Conservation (phyloP, 2,113 vertebrate genomes). For the Chionis minor region DNA sequence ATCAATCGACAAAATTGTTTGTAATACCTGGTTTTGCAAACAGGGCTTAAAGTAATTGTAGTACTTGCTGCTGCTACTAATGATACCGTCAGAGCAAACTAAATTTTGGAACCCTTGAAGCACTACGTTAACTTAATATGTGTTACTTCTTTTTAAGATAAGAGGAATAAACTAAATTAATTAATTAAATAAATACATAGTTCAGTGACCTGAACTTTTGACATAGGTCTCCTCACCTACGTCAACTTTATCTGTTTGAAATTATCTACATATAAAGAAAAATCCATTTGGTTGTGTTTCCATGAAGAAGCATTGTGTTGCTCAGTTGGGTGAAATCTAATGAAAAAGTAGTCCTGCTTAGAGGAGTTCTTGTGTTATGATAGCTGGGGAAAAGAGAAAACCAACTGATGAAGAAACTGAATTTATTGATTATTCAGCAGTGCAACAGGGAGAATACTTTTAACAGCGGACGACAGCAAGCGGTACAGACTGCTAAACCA, state of each 20-base stretch:
- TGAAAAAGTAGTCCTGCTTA: background rate
- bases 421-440: slow-evolving; percentile 16
- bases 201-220: background rate
- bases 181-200: background rate
- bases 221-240: background rate
- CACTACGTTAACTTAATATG: background rate
- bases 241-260: background rate
- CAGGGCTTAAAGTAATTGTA: background rate
- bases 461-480: background rate
- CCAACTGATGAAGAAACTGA: slow-evolving; percentile 12
- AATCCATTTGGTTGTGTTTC: background rate
- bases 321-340: background rate
- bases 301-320: background rate
- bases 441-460: background rate
- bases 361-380: background rate
- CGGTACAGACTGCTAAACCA: background rate
- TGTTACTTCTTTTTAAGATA: background rate
- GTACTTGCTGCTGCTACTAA: background rate
- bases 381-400: background rate
- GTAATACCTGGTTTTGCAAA: background rate
- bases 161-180: background rate
- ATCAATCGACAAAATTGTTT: background rate
- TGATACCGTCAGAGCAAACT: background rate
- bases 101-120: background rate
- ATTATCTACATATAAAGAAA: background rate